These are phyloP conservation scores for Porites divaricata DNA, from an alignment of 92 coral and sea anemone genomes.

Conservation along the genomic window DNA sequence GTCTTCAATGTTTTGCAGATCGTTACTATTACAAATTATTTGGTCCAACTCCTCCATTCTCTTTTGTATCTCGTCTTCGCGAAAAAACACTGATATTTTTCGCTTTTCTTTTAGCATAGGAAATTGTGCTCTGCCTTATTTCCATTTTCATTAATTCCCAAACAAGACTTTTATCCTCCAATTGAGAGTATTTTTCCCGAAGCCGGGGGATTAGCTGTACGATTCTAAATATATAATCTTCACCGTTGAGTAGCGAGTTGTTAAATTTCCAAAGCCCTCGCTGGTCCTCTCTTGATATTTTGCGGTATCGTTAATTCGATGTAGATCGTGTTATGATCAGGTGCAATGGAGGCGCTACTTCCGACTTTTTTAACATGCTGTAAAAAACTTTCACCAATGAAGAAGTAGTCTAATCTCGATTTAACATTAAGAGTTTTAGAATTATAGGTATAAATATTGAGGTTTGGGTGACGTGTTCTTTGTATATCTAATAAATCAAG, in stretches of 20 bases:
- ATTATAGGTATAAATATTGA: not conserved
- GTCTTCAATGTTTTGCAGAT: not conserved
- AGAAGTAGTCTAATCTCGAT: not conserved
- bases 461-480: not conserved
- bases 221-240: not conserved
- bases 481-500: not conserved
- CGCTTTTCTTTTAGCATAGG: not conserved
- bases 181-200: not conserved
- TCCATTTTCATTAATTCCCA: not conserved
- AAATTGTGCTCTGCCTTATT: not conserved
- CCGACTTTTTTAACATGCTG: not conserved
- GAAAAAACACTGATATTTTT: not conserved
- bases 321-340: not conserved
- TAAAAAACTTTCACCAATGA: not conserved
- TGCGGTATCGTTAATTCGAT: not conserved
- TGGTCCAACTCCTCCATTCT: not conserved
- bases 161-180: not conserved
- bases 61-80: not conserved
- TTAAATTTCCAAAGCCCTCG: conserved; percentile 5
- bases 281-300: not conserved
- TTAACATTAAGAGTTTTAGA: not conserved
- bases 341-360: not conserved
- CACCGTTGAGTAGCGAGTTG: not conserved
- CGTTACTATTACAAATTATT: not conserved
- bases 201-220: not conserved